These are phyloP conservation scores for Sibirionetta formosa DNA, from an alignment of 2,797 vertebrate species.

Conservation along the genomic window DNA sequence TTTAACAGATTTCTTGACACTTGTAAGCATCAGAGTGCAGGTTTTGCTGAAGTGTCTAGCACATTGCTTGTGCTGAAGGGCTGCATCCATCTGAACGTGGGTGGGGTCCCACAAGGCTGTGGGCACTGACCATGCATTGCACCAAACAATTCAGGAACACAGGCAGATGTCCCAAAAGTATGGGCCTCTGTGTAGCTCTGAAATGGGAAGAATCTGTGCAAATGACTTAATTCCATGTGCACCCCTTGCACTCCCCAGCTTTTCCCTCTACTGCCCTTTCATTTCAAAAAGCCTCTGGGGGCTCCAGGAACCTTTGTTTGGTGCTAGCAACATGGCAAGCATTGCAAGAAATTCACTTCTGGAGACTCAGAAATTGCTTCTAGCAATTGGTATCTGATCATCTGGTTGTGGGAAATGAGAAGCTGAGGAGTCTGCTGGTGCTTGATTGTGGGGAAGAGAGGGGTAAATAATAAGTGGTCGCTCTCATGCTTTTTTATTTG, in stretches of 20 bases:
- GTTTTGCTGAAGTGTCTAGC: background rate
- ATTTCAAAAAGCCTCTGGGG: background rate
- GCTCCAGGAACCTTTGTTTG: background rate
- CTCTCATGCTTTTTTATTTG: background rate
- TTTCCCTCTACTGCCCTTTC: background rate
- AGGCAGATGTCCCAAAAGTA: background rate
- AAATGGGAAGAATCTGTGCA: background rate
- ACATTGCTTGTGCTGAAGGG: background rate
- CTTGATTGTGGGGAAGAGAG: background rate
- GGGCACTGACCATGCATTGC: rapidly evolving
- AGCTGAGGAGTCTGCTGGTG: background rate
- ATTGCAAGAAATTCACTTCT: background rate
- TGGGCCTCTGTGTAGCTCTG: background rate
- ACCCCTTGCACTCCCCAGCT: background rate
- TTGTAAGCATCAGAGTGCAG: background rate
- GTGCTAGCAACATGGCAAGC: background rate
- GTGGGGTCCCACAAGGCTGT: background rate
- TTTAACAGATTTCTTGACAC: slow-evolving; percentile 45
- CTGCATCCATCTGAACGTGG: background rate
- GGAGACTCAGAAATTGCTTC: background rate
- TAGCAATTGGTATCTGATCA: background rate
- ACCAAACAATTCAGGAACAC: background rate
- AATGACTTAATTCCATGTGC: background rate
- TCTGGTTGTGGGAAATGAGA: background rate
- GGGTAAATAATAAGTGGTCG: background rate